Evolutionary conservation across 2,797 vertebrate genomes (phyloP).

Genomic region (Lepus townsendii): DNA sequence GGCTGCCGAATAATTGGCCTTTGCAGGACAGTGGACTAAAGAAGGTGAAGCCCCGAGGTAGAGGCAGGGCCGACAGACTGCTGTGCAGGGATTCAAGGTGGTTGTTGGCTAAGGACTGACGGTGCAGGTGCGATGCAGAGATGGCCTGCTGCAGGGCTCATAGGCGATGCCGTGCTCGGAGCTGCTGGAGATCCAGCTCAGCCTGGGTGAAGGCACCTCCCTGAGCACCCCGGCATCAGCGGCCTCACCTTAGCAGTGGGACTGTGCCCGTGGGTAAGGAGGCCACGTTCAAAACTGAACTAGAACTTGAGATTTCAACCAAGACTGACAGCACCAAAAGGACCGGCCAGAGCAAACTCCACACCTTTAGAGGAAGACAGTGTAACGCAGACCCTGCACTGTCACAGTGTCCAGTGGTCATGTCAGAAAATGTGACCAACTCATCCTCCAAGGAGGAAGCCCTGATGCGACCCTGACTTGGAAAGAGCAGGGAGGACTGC

Average conservation of each 20-base stretch:
- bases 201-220: not conserved
- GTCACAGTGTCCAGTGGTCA: not conserved
- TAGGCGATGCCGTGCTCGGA: not conserved
- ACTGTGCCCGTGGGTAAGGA: not conserved
- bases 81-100: not conserved
- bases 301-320: not conserved
- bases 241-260: not conserved
- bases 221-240: not conserved
- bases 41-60: not conserved
- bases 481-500: not conserved
- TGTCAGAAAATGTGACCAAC: not conserved
- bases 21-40: not conserved
- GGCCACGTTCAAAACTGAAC: not conserved
- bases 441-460: not conserved
- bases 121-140: not conserved
- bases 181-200: not conserved
- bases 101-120: not conserved
- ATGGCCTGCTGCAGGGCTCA: not conserved
- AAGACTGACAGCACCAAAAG: not conserved
- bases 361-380: not conserved
- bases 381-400: not conserved
- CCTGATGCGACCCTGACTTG: not conserved
- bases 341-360: slow-evolving; percentile 4
- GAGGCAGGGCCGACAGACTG: not conserved
- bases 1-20: not conserved